Conservation (phyloP, 1,140 invertebrate species). For the Aphidius ervi region DNA sequence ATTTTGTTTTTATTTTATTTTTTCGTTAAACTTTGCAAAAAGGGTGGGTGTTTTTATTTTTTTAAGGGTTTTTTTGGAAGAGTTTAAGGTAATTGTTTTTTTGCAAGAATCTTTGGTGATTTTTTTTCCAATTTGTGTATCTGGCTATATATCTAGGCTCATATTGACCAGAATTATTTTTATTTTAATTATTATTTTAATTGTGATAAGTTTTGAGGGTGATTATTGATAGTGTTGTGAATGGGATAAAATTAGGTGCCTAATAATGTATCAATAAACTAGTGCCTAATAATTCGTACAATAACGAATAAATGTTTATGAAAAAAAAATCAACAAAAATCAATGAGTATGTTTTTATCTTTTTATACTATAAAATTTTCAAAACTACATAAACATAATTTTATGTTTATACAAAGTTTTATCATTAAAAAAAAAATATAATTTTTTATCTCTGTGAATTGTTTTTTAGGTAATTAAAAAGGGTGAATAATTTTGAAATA, state of each 20-base stretch:
- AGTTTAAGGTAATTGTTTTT: not conserved
- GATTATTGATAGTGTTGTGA: not conserved
- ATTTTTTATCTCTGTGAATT: not conserved
- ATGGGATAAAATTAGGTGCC: constrained; percentile 34
- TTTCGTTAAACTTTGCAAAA: no score
- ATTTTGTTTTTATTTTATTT: constrained; percentile 3
- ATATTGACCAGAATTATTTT: constrained; percentile 30
- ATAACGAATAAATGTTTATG: constrained; percentile 25
- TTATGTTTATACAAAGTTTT: no score
- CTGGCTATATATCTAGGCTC: constrained; percentile 33
- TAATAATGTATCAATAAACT: constrained; percentile 43
- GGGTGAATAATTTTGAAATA: not conserved
- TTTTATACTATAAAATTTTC: no score
- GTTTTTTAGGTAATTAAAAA: not conserved
- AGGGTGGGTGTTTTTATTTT: not conserved
- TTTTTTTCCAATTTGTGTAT: constrained; percentile 9
- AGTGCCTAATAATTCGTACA: constrained; percentile 42
- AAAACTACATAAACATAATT: no score
- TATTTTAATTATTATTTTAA: constrained; percentile 8
- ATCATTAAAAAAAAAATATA: no score
- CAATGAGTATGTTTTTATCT: not conserved
- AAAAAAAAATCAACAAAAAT: not conserved
- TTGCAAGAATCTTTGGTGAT: no score
- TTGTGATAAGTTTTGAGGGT: not conserved
- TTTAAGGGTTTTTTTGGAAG: no score